These are phyloP conservation scores for Pheosia tremula DNA, from an alignment of 2,888 invertebrate species.

Conservation along the genomic window DNA sequence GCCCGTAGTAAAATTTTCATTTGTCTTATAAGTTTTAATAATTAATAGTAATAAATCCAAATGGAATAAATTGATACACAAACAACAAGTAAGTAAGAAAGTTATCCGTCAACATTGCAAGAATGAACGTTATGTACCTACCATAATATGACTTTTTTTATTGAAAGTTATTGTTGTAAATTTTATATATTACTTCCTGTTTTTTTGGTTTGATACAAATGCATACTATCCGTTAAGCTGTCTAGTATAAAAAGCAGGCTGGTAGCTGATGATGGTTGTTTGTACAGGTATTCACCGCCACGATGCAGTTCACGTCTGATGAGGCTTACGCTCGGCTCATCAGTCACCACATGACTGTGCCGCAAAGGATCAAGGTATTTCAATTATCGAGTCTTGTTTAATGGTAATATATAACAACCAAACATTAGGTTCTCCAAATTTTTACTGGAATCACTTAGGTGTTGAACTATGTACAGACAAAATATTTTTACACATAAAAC, in stretches of 20 bases:
- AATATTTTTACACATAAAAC: too few relatives aligned
- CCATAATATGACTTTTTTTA: background rate
- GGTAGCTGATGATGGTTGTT: background rate
- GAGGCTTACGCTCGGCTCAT: constrained; percentile 79
- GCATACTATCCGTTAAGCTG: too few relatives aligned
- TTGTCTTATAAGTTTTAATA: background rate
- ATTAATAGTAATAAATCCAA: constrained; percentile 1
- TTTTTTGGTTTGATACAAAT: too few relatives aligned
- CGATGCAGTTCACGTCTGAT: constrained; percentile 74
- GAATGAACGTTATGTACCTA: background rate
- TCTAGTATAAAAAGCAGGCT: too few relatives aligned
- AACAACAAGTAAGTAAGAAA: background rate
- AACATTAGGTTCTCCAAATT: too few relatives aligned
- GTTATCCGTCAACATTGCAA: background rate
- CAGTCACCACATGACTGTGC: constrained; percentile 81
- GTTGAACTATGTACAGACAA: too few relatives aligned
- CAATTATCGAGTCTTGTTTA: background rate
- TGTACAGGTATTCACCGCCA: constrained; percentile 30
- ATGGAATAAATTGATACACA: constrained; percentile 7
- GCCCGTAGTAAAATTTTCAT: background rate
- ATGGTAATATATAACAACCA: too few relatives aligned
- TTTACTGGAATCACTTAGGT: too few relatives aligned
- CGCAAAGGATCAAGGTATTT: constrained; percentile 78
- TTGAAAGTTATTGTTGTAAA: background rate
- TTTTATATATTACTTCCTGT: too few relatives aligned